Percentiles rank a stretch among this genome's conserved stretches.
These are phyloP conservation scores for Ictalurus furcatus DNA, from an alignment of 2,113 vertebrate species.

Conservation along the genomic window DNA sequence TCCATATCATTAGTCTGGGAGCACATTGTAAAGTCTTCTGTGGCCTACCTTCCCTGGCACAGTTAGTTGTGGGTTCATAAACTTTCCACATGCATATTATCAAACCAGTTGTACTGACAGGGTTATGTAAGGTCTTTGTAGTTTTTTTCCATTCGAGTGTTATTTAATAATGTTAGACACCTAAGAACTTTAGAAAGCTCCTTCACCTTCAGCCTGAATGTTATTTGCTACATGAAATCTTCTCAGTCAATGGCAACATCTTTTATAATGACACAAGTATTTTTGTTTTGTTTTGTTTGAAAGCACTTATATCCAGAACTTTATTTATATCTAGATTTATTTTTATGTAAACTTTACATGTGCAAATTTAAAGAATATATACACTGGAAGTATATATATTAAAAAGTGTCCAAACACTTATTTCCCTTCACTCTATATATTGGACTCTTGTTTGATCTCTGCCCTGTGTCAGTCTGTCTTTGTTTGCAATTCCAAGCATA, in stretches of 20 bases:
- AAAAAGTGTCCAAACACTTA: background rate
- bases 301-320: background rate
- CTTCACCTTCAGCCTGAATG: background rate
- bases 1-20: background rate
- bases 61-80: background rate
- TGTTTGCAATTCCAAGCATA: background rate
- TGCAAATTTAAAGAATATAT: background rate
- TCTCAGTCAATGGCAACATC: background rate
- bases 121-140: background rate
- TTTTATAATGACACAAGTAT: background rate
- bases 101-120: background rate
- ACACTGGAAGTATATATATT: background rate
- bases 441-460: background rate
- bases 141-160: background rate
- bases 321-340: background rate
- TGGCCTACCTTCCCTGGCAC: background rate
- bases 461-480: background rate
- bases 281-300: no score
- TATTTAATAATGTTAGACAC: background rate
- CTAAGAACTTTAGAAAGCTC: background rate
- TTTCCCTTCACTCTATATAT: no score
- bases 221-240: background rate
- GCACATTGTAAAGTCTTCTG: background rate
- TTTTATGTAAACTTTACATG: background rate
- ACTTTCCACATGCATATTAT: background rate